A percentile compares a stretch with the other conserved stretches of the same genome.
Conservation (phyloP, 2,888 invertebrate species). For the Clitarchus hookeri region DNA sequence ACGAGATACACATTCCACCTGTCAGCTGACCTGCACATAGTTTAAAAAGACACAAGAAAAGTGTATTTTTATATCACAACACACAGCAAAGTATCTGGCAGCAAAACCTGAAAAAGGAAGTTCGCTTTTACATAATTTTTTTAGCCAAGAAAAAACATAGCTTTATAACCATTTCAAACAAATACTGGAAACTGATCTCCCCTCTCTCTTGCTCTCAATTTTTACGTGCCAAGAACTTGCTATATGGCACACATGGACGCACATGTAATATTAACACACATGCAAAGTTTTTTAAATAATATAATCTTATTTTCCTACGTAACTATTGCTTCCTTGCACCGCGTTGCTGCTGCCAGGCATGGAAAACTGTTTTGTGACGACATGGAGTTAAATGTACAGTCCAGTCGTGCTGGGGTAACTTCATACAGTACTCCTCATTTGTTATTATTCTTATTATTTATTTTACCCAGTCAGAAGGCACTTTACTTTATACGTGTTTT, state of each 20-base stretch:
- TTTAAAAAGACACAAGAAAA: slow-evolving; percentile 42
- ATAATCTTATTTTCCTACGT: slow-evolving; percentile 24
- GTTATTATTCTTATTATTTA: slow-evolving; percentile 23
- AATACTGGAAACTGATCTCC: slow-evolving; percentile 20
- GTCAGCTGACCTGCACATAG: slow-evolving; percentile 42
- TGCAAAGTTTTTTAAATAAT: slow-evolving; percentile 24
- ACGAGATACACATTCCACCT: slow-evolving; percentile 37
- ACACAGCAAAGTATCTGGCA: slow-evolving; percentile 43
- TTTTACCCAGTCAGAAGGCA: slow-evolving; percentile 43
- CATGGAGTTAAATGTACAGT: slow-evolving; percentile 19
- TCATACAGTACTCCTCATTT: slow-evolving; percentile 16
- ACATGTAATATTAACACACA: slow-evolving; percentile 32
- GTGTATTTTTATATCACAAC: slow-evolving; percentile 42
- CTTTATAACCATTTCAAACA: neutral
- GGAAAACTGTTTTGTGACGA: slow-evolving; percentile 2
- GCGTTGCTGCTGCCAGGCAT: slow-evolving; percentile 30
- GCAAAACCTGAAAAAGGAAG: slow-evolving; percentile 38
- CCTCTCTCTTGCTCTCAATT: slow-evolving; percentile 15
- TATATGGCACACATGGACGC: slow-evolving; percentile 31
- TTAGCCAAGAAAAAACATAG: slow-evolving; percentile 26
- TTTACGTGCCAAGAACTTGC: slow-evolving; percentile 22
- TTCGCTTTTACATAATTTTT: neutral
- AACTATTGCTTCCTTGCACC: slow-evolving; percentile 39
- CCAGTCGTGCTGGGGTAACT: slow-evolving; percentile 23
- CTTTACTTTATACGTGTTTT: slow-evolving; percentile 38